A percentile compares a stretch with the other conserved stretches of the same genome.
Conservation (phyloP, 2,797 vertebrate species). For the Bovichtus variegatus region DNA sequence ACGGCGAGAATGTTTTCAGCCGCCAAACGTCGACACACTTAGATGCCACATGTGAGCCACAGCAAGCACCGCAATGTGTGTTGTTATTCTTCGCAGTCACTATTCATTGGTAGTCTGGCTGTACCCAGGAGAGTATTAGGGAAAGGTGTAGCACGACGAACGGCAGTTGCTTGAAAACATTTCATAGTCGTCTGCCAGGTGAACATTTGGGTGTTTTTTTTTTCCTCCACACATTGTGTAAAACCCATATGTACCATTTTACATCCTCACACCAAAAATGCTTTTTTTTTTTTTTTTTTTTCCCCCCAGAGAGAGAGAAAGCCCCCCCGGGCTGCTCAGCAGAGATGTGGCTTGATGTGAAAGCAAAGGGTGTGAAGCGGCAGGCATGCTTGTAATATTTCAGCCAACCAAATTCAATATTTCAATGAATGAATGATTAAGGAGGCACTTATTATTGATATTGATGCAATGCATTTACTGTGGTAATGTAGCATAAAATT, state of each 20-base stretch:
- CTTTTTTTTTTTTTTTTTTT: neutral
- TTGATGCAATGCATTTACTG: constrained; percentile 27
- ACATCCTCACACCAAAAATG: neutral
- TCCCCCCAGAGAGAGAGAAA: neutral
- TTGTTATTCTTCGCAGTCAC: constrained; percentile 18
- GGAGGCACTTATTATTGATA: constrained; percentile 39
- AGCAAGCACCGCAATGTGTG: neutral
- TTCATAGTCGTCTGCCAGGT: neutral
- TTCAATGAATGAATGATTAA: constrained; percentile 43
- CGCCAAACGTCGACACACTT: constrained; percentile 21
- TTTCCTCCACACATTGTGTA: too few relatives aligned
- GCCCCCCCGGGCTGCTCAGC: neutral
- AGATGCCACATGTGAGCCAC: constrained; percentile 5
- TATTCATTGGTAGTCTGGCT: constrained; percentile 17
- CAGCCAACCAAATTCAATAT: constrained; percentile 27
- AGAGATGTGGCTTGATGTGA: neutral
- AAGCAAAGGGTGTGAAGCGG: constrained; percentile 23
- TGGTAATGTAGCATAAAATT: constrained; percentile 50
- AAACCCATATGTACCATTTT: neutral
- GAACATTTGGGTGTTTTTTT: neutral
- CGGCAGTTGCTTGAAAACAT: neutral
- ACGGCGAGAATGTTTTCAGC: neutral
- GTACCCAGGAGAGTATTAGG: neutral
- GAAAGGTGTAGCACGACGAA: neutral
- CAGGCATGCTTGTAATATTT: constrained; percentile 2